A percentile compares a stretch with the other conserved stretches of the same genome.
phyloP scores from a whole-genome alignment of 1,140 invertebrate genomes.

The Diuraphis noxia region DNA sequence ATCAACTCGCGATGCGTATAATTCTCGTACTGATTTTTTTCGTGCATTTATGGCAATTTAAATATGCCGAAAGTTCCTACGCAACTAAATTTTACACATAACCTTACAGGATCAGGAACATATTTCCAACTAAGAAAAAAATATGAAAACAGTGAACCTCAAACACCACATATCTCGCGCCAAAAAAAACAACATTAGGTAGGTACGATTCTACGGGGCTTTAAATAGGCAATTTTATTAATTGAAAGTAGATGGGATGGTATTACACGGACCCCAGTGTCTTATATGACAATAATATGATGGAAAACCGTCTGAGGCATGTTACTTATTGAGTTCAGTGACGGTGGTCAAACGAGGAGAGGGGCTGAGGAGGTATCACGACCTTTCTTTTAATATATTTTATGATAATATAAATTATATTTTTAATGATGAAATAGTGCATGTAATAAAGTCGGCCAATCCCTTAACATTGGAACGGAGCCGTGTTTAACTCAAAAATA shows the following conservation, averaged over 20 bases:
- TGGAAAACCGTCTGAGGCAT: background rate
- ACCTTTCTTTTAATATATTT: too few species aligned
- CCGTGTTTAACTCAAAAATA: background rate
- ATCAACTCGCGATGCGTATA: background rate
- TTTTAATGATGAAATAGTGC: too few species aligned
- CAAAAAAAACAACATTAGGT: rapidly evolving
- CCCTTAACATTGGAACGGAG: too few species aligned
- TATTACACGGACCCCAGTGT: background rate
- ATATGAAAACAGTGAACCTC: background rate
- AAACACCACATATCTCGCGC: background rate
- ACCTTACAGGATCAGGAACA: background rate
- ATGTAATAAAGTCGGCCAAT: too few species aligned
- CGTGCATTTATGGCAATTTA: background rate
- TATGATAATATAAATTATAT: too few species aligned
- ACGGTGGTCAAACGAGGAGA: too few species aligned
- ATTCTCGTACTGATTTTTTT: background rate
- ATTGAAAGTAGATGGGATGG: background rate
- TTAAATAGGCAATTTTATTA: background rate
- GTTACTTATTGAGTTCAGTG: background rate
- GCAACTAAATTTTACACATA: background rate
- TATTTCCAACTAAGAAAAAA: background rate
- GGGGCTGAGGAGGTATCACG: too few species aligned
- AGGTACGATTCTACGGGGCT: background rate
- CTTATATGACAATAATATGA: too few species aligned
- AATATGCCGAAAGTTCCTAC: background rate